A percentile compares a stretch with the other conserved stretches of the same genome.
These are phyloP conservation scores for Apantesis nais DNA, from an alignment of 2,888 invertebrate species.

Conservation along the genomic window DNA sequence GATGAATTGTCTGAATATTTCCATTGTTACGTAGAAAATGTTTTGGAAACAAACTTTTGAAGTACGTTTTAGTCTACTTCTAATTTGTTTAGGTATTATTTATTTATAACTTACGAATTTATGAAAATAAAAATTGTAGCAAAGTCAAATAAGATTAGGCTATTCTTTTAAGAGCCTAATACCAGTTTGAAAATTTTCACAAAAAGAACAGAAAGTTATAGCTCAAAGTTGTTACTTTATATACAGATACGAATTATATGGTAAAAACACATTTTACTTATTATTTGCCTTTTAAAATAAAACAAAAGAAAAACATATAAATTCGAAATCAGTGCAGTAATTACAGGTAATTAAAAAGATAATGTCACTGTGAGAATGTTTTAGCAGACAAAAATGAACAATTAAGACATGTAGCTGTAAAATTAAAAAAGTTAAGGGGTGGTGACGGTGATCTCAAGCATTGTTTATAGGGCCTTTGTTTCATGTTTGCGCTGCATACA, in stretches of 20 bases:
- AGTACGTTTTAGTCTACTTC: too few species aligned
- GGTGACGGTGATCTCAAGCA: background rate
- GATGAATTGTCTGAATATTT: too few species aligned
- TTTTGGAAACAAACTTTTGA: too few species aligned
- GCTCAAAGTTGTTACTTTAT: background rate
- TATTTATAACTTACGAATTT: too few species aligned
- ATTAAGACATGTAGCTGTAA: background rate
- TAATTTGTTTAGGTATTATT: background rate
- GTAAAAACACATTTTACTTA: background rate
- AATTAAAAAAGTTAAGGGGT: background rate
- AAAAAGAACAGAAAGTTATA: background rate
- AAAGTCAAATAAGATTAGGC: too few species aligned
- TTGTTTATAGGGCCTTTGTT: background rate
- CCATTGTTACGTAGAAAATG: too few species aligned
- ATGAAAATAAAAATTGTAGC: too few species aligned
- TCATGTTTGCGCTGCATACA: background rate
- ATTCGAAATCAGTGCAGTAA: background rate
- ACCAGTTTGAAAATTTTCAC: background rate
- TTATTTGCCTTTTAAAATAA: too few species aligned
- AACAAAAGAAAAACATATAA: background rate
- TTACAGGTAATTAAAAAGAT: background rate
- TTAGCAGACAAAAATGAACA: background rate
- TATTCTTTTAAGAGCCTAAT: too few species aligned
- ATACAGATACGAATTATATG: background rate
- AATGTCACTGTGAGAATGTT: background rate